Evolutionary conservation across 1,140 invertebrate species (phyloP).

Genomic region (Ceratina australensis): DNA sequence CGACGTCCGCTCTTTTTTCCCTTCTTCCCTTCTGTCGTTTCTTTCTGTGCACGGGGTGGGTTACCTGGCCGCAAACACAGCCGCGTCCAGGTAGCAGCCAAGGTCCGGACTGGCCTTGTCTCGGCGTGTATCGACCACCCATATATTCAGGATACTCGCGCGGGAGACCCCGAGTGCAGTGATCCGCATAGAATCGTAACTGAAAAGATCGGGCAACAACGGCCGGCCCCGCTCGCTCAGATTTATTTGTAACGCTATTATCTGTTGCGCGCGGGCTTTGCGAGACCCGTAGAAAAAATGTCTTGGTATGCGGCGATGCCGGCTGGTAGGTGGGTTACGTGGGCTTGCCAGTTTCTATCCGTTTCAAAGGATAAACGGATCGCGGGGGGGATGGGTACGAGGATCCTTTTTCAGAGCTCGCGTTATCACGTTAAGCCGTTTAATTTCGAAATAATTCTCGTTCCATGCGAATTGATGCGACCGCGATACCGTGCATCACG

Average conservation of each 20-base stretch:
- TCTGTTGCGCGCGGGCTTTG: constrained; percentile 19
- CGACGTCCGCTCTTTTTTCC: constrained; percentile 47
- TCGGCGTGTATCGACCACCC: constrained; percentile 55
- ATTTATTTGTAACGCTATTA: constrained; percentile 31
- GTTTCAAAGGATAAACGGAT: constrained; percentile 22
- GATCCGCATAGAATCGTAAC: constrained; percentile 40
- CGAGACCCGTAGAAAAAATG: too few relatives aligned
- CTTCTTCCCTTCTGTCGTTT: not conserved
- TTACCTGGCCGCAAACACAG: constrained; percentile 45
- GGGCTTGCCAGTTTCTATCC: constrained; percentile 12
- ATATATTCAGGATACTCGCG: constrained; percentile 33
- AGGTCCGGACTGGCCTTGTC: constrained; percentile 5
- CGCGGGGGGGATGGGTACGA: not conserved
- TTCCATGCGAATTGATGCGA: too few relatives aligned
- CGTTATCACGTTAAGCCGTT: constrained; percentile 31
- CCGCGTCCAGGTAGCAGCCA: constrained; percentile 54
- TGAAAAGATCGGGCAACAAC: constrained; percentile 44
- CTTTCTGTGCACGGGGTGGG: constrained; percentile 25
- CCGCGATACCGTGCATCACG: too few relatives aligned
- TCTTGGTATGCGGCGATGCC: not conserved
- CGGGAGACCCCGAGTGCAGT: constrained; percentile 19
- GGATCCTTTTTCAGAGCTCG: constrained; percentile 17
- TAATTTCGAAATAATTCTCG: constrained; percentile 11
- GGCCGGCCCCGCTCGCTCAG: not conserved
- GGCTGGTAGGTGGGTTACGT: too few relatives aligned